Conservation (phyloP, 2,888 invertebrate species). For the Chymomyza procnemis region DNA sequence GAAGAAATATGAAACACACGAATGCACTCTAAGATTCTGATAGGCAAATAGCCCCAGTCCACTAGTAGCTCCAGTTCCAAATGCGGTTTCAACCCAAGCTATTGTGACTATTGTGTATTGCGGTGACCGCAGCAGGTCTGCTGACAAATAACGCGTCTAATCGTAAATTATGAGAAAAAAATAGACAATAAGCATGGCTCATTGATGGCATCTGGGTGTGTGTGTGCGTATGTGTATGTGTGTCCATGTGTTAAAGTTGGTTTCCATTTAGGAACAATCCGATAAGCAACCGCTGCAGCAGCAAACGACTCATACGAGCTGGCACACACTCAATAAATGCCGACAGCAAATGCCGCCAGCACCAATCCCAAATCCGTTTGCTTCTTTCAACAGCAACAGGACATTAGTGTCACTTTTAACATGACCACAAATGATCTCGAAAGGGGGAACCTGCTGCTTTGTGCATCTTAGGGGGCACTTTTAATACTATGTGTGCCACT, state of each 20-base stretch:
- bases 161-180: slow-evolving; percentile 61
- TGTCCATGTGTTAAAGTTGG: slow-evolving; percentile 6
- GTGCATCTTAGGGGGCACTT: neutral
- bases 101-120: neutral
- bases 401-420: slow-evolving; percentile 70
- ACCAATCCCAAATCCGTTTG: slow-evolving; percentile 13
- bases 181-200: slow-evolving; percentile 19
- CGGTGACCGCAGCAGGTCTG: slow-evolving; percentile 15
- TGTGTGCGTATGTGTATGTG: neutral
- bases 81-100: neutral
- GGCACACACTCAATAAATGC: neutral
- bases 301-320: too few relatives aligned
- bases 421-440: slow-evolving; percentile 49
- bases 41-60: slow-evolving; percentile 27
- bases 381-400: slow-evolving; percentile 51
- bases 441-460: neutral
- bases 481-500: slow-evolving; percentile 24
- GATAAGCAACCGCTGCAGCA: slow-evolving; percentile 36
- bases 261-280: slow-evolving; percentile 32
- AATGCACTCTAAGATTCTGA: slow-evolving; percentile 52
- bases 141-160: slow-evolving; percentile 27
- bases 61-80: slow-evolving; percentile 15
- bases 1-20: slow-evolving; percentile 31
- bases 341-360: slow-evolving; percentile 22
- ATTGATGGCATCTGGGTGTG: neutral